Evolutionary conservation across 2,888 invertebrate genomes (phyloP).

Genomic region (Cephus rjabovi): DNA sequence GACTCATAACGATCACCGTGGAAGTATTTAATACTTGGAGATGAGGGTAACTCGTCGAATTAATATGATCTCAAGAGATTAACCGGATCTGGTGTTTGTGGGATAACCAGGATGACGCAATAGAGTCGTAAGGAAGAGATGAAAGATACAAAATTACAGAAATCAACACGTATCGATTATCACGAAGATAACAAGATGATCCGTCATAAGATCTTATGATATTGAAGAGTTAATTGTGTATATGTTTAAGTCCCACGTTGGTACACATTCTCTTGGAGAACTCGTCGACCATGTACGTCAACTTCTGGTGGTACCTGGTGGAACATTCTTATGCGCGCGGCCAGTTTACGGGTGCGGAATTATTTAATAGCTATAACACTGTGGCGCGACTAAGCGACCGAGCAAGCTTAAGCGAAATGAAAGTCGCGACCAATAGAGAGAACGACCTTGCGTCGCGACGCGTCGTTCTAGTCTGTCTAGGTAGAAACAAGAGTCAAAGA

Average conservation of each 20-base stretch:
- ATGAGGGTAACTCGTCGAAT: neutral
- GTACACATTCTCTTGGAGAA: neutral
- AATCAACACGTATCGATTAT: neutral
- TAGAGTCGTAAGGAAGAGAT: neutral
- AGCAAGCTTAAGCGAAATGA: slow-evolving; percentile 33
- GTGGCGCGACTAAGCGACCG: slow-evolving; percentile 25
- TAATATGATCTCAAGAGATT: neutral
- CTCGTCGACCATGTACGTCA: neutral
- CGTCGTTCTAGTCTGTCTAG: slow-evolving; percentile 1
- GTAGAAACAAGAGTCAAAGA: neutral
- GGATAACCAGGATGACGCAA: neutral
- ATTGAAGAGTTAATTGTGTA: neutral
- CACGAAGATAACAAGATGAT: neutral
- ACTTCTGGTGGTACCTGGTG: neutral
- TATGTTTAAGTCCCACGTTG: neutral
- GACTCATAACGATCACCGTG: neutral
- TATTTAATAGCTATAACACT: slow-evolving; percentile 47
- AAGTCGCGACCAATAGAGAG: slow-evolving; percentile 37
- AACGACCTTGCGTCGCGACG: slow-evolving; percentile 41
- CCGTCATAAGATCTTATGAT: neutral
- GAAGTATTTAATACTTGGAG: neutral
- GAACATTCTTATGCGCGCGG: neutral
- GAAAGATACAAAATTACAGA: neutral
- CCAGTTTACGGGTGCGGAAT: slow-evolving; percentile 39
- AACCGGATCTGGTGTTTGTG: neutral